A percentile compares a stretch with the other conserved stretches of the same genome.
These are phyloP conservation scores for Pedionomus torquatus DNA, from an alignment of 2,113 vertebrate species.

Conservation along the genomic window DNA sequence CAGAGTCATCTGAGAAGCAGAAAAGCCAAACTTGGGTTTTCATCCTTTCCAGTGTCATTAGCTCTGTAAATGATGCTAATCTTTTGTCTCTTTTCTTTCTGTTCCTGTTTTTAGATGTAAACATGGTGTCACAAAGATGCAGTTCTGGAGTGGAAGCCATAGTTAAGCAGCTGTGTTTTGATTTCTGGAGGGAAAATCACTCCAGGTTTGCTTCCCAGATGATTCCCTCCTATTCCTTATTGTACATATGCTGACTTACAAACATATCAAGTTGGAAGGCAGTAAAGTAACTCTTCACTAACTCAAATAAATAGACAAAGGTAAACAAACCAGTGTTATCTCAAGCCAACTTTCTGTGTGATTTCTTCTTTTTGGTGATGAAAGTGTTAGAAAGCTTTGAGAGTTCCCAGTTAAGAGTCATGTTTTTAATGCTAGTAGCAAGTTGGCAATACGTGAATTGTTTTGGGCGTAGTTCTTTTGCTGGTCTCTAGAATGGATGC, in stretches of 20 bases:
- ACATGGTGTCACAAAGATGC: not conserved
- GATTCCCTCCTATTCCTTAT: not conserved
- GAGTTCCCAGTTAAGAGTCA: not conserved
- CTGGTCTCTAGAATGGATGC: not conserved
- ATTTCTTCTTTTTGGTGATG: not conserved
- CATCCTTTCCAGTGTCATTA: not conserved
- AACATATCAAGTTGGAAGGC: not conserved
- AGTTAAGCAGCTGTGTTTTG: not conserved
- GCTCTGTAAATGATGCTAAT: not conserved
- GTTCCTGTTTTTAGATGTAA: not conserved
- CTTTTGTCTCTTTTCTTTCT: not conserved
- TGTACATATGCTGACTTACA: not conserved
- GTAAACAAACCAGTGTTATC: not conserved
- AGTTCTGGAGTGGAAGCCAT: not conserved
- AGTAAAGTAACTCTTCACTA: not conserved
- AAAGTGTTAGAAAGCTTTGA: not conserved
- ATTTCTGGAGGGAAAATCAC: not conserved
- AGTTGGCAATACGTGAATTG: not conserved
- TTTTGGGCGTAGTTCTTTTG: not conserved
- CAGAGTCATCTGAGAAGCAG: not conserved
- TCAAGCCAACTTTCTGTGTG: not conserved
- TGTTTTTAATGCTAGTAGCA: not conserved
- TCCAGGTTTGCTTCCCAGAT: not conserved
- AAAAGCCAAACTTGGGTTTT: not conserved
- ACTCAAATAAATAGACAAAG: not conserved